Evolutionary conservation across 2,888 invertebrate species (phyloP).

Genomic region (Pyralis farinalis): DNA sequence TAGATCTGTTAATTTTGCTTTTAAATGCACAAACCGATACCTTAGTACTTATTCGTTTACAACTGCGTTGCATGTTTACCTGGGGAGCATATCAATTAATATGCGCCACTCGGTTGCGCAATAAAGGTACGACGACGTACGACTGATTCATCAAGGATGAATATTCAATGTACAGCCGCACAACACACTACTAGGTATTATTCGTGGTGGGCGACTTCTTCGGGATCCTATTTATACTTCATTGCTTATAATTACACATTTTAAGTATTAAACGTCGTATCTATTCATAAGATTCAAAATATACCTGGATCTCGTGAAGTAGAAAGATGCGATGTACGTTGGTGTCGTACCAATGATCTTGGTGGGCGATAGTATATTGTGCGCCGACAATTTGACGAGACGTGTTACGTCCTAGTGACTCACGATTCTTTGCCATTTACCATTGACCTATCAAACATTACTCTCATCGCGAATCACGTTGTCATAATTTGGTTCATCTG

Average conservation of each 20-base stretch:
- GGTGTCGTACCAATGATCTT: background rate
- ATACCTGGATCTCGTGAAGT: no score
- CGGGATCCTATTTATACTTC: no score
- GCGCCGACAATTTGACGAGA: slow-evolving; percentile 1
- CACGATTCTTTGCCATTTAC: slow-evolving; percentile 21
- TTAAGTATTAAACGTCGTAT: no score
- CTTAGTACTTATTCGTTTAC: background rate
- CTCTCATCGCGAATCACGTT: slow-evolving; percentile 9
- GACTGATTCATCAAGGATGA: slow-evolving; percentile 35
- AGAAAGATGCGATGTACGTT: no score
- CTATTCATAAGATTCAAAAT: no score
- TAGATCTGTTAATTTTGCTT: no score
- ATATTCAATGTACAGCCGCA: slow-evolving; percentile 23
- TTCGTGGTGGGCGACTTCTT: background rate
- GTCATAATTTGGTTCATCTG: slow-evolving; percentile 13
- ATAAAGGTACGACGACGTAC: slow-evolving; percentile 26
- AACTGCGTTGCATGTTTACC: slow-evolving; percentile 18
- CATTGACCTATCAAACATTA: slow-evolving; percentile 14
- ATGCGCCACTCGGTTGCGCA: slow-evolving; percentile 32
- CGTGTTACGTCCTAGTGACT: slow-evolving; percentile 14
- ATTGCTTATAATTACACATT: no score
- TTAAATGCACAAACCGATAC: no score
- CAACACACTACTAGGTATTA: slow-evolving; percentile 12
- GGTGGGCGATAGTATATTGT: background rate
- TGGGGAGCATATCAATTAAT: slow-evolving; percentile 41